These are phyloP conservation scores for Micromussa lordhowensis DNA, from an alignment of 92 coral and sea anemone species.

Conservation along the genomic window DNA sequence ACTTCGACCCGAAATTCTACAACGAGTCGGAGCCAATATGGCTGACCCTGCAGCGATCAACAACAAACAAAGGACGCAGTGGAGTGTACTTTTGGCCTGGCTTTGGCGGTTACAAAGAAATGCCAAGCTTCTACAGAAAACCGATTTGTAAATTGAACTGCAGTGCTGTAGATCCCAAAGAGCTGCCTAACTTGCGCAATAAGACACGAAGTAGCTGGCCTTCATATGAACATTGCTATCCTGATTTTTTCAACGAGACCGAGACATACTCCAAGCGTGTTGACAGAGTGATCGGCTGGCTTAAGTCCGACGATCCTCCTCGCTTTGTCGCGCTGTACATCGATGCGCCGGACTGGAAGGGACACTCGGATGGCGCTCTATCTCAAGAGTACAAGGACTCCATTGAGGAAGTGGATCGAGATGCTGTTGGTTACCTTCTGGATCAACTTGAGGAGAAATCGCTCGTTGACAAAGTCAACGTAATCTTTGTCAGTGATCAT, in stretches of 20 bases:
- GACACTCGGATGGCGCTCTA: conserved; percentile 74
- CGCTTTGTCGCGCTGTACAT: conserved; percentile 84
- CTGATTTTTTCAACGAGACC: conserved; percentile 58
- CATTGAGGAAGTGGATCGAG: conserved; percentile 71
- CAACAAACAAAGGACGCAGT: conserved; percentile 75
- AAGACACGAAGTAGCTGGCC: conserved; percentile 63
- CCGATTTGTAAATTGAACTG: conserved; percentile 67
- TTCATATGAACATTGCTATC: conserved; percentile 69
- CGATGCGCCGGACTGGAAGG: conserved; percentile 72
- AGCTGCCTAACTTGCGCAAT: conserved; percentile 53
- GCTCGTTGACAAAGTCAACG: conserved; percentile 79
- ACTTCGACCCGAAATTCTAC: conserved; percentile 90
- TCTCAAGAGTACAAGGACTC: conserved; percentile 67
- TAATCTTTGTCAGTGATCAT: conserved; percentile 87
- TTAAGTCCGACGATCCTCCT: conserved; percentile 77
- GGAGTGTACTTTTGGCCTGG: conserved; percentile 52
- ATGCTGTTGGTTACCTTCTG: conserved; percentile 85
- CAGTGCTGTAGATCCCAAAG: conserved; percentile 53
- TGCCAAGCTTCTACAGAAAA: conserved; percentile 75
- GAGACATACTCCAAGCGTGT: conserved; percentile 61
- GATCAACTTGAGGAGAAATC: conserved; percentile 65
- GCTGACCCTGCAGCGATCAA: conserved; percentile 78
- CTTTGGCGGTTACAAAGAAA: conserved; percentile 74
- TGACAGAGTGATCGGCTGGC: conserved; percentile 80
- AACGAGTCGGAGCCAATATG: conserved; percentile 59